Evolutionary conservation across 2,888 invertebrate genomes (phyloP).

Genomic region (Diploptera punctata): DNA sequence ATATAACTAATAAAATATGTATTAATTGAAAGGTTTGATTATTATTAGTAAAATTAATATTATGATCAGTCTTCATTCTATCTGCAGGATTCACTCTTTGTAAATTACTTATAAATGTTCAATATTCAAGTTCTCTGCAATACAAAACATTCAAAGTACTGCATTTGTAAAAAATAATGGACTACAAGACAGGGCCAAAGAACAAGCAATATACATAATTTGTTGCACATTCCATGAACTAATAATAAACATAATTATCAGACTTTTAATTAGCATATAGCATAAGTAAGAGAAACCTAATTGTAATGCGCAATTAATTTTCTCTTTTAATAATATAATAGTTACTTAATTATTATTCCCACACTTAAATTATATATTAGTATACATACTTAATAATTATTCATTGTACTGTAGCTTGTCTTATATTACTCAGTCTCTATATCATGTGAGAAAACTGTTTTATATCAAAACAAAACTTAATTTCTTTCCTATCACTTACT

Average conservation of each 20-base stretch:
- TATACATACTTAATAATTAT: constrained; percentile 10
- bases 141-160: neutral
- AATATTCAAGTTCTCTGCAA: neutral
- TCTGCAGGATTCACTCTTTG: neutral
- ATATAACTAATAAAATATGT: too few species aligned
- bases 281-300: neutral
- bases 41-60: neutral
- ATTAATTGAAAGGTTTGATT: neutral
- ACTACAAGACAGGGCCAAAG: constrained; percentile 1
- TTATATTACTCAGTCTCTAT: constrained; percentile 26
- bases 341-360: neutral
- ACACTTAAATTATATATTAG: constrained; percentile 10
- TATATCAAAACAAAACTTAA: neutral
- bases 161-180: neutral
- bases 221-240: constrained; percentile 3
- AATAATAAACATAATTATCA: constrained; percentile 1
- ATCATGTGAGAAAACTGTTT: constrained; percentile 7
- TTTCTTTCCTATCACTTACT: neutral
- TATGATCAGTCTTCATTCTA: constrained; percentile 15
- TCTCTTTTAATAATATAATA: neutral
- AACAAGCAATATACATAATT: neutral
- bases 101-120: neutral
- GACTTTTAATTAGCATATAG: constrained; percentile 2
- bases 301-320: neutral
- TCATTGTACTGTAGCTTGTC: constrained; percentile 21